Conservation (phyloP, 2,888 invertebrate species). For the Mythimna impura region DNA sequence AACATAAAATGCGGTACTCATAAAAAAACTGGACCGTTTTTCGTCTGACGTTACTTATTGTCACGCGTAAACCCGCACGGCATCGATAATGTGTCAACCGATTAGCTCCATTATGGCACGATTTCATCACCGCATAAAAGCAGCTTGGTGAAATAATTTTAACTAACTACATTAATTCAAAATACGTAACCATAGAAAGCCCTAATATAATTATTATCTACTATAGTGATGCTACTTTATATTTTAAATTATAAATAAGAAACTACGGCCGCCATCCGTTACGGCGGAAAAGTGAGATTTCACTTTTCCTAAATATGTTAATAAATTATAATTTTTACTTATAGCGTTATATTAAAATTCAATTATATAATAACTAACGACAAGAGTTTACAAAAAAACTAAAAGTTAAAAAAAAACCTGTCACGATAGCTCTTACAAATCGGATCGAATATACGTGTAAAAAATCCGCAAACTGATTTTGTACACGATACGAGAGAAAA, state of each 20-base stretch:
- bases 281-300: conserved; percentile 12
- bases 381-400: neutral
- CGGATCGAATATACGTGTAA: conserved; percentile 13
- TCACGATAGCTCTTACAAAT: neutral
- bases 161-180: conserved; percentile 1
- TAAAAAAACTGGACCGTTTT: conserved; percentile 30
- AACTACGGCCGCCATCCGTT: neutral
- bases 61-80: conserved; percentile 18
- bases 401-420: neutral
- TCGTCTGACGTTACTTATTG: conserved; percentile 27
- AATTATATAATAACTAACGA: too few relatives aligned
- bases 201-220: neutral
- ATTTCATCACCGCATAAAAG: conserved; percentile 16
- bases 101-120: conserved; percentile 25
- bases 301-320: conserved; percentile 7
- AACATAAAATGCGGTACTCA: conserved; percentile 23
- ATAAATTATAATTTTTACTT: neutral
- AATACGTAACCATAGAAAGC: conserved; percentile 20
- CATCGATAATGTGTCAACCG: conserved; percentile 44
- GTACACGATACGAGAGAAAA: conserved; percentile 10
- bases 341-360: neutral
- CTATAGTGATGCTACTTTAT: neutral
- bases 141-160: neutral
- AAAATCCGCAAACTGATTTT: conserved; percentile 25
- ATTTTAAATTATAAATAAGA: conserved; percentile 26